Evolutionary conservation across 2,797 vertebrate genomes (phyloP).

Genomic region (Manis crassicaudata): DNA sequence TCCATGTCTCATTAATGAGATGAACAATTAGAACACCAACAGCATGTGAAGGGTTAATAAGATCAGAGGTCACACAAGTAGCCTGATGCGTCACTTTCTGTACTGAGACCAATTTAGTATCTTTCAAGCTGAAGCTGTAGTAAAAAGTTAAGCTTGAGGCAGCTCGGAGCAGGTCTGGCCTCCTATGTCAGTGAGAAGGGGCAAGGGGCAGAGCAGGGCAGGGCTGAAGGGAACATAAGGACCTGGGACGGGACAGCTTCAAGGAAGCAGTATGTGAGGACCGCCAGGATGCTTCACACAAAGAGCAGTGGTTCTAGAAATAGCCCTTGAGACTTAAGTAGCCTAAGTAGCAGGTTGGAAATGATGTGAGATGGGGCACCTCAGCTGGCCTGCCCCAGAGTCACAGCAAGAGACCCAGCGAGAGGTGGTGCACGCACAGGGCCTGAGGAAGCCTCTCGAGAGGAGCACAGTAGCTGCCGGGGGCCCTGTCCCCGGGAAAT

Average conservation of each 20-base stretch:
- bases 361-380: accelerated
- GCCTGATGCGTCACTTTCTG: neutral
- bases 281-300: neutral
- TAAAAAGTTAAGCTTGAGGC: neutral
- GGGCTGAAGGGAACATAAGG: too few relatives aligned
- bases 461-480: accelerated
- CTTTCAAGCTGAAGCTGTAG: neutral
- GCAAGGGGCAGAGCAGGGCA: neutral
- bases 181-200: accelerated
- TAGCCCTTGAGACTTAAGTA: too few relatives aligned
- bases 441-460: accelerated
- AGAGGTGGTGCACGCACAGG: accelerated
- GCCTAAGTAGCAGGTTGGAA: too few relatives aligned
- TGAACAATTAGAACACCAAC: neutral
- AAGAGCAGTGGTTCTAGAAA: accelerated
- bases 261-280: too few relatives aligned
- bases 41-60: neutral
- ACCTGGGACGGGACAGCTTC: too few relatives aligned
- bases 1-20: neutral
- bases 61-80: neutral
- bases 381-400: neutral
- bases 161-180: neutral
- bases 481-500: accelerated
- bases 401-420: accelerated
- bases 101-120: neutral